Evolutionary conservation across 2,888 invertebrate species (phyloP).

Genomic region (Bellardia pandia): DNA sequence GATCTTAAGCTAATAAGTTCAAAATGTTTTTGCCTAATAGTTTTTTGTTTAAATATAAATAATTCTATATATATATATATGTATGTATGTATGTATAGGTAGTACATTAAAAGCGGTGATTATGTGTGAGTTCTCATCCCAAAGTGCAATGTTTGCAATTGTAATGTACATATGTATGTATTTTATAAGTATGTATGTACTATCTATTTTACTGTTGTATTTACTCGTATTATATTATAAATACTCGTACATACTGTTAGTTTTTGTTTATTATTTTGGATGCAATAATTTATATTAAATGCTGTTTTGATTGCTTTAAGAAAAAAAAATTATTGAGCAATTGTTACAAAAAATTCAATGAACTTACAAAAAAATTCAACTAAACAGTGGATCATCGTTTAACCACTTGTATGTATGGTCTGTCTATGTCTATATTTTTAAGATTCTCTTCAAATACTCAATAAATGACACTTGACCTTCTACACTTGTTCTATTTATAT

Average conservation of each 20-base stretch:
- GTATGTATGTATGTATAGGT: neutral
- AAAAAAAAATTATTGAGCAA: constrained; percentile 49
- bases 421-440: neutral
- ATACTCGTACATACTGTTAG: constrained; percentile 37
- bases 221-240: constrained; percentile 10
- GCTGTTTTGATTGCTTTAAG: constrained; percentile 44
- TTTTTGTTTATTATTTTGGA: constrained; percentile 20
- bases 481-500: constrained; percentile 7
- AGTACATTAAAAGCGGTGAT: constrained; percentile 60
- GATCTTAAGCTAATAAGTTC: neutral
- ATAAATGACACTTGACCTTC: constrained; percentile 49
- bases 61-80: neutral
- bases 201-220: constrained; percentile 39
- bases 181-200: constrained; percentile 19
- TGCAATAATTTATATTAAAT: constrained; percentile 52
- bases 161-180: neutral
- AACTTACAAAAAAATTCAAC: constrained; percentile 60
- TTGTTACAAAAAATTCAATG: constrained; percentile 45
- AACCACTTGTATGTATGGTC: constrained; percentile 34
- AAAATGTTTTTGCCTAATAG: neutral
- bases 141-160: constrained; percentile 58
- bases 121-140: constrained; percentile 63
- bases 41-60: neutral
- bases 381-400: constrained; percentile 49
- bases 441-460: constrained; percentile 22